Percentiles rank a stretch among this genome's conserved stretches.
Conservation (phyloP, 92 coral and sea anemone species). For the Actinernus sp. region DNA sequence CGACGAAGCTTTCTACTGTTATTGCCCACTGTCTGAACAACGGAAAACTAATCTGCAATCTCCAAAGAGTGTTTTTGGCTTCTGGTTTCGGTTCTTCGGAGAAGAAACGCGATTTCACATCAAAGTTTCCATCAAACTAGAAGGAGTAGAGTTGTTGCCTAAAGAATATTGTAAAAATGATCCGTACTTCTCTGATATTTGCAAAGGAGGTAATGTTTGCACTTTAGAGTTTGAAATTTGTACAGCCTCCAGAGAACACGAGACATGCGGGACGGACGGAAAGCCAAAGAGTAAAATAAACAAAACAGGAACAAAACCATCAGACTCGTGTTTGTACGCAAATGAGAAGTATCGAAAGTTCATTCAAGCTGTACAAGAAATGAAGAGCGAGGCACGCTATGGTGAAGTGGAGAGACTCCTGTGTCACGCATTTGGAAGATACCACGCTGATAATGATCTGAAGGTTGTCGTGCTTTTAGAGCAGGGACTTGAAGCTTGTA, state of each 20-base stretch:
- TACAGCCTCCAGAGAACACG: conserved; percentile 16
- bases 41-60: conserved; percentile 29
- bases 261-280: conserved; percentile 6
- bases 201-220: conserved; percentile 59
- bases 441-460: conserved; percentile 64
- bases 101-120: conserved; percentile 77
- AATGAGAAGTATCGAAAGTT: conserved; percentile 70
- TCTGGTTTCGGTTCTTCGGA: conserved; percentile 95
- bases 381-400: conserved; percentile 59
- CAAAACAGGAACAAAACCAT: background rate
- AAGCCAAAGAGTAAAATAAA: conserved; percentile 13
- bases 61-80: conserved; percentile 50
- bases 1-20: conserved; percentile 55
- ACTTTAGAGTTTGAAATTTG: conserved; percentile 79
- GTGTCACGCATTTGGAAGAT: conserved; percentile 52
- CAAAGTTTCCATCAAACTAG: conserved; percentile 68
- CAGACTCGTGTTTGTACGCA: conserved; percentile 46
- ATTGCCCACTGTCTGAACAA: conserved; percentile 70
- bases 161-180: conserved; percentile 47
- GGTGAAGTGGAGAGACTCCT: conserved; percentile 71
- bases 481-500: conserved; percentile 82
- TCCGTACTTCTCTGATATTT: conserved; percentile 14
- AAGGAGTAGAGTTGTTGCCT: conserved; percentile 34
- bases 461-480: conserved; percentile 79
- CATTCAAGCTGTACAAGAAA: conserved; percentile 57